phyloP scores from a whole-genome alignment of 2,888 invertebrate species.

The Sesia apiformis region DNA sequence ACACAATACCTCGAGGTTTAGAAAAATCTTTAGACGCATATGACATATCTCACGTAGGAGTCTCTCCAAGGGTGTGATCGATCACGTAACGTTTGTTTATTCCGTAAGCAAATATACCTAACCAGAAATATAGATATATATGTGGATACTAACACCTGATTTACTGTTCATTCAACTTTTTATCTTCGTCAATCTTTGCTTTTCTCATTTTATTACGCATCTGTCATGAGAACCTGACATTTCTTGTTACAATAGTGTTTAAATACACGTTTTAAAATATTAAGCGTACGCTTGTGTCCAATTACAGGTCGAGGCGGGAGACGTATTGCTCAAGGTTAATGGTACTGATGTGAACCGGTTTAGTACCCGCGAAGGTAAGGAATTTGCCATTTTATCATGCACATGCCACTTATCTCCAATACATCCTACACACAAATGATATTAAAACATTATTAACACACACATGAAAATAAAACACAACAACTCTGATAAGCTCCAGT shows the following conservation, averaged over 20 bases:
- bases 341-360: constrained; percentile 94
- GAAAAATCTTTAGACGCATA: background rate
- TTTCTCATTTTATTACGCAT: no score
- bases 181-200: no score
- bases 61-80: background rate
- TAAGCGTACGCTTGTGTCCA: constrained; percentile 17
- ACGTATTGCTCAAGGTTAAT: constrained; percentile 94
- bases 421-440: constrained; percentile 7
- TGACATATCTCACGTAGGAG: background rate
- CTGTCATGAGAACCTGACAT: no score
- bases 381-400: constrained; percentile 52
- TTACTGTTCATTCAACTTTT: no score
- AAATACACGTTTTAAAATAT: background rate
- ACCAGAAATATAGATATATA: no score
- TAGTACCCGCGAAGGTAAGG: constrained; percentile 93
- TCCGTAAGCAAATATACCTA: no score
- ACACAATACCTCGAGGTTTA: background rate
- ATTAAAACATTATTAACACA: background rate
- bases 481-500: background rate
- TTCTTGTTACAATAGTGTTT: background rate
- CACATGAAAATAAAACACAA: background rate
- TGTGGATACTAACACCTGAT: no score
- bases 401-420: constrained; percentile 38
- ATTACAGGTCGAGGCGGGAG: constrained; percentile 93
- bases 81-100: no score